phyloP scores from a whole-genome alignment of 2,797 vertebrate species.

The Clarias fuscus region DNA sequence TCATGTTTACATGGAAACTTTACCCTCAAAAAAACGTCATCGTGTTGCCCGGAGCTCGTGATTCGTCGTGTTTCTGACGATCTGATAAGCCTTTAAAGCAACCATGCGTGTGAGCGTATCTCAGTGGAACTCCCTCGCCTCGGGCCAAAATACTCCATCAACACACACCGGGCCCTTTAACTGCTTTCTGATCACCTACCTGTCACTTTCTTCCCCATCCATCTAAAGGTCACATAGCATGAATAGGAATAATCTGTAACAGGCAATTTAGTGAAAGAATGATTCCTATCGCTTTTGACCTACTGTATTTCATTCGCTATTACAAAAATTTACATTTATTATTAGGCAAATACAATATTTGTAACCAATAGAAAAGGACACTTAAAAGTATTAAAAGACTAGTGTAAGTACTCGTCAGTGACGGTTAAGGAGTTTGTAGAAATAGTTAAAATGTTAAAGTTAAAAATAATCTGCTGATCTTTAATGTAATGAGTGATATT shows the following conservation, averaged over 20 bases:
- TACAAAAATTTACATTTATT: neutral
- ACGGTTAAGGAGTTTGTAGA: no score
- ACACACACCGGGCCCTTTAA: neutral
- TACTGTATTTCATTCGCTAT: no score
- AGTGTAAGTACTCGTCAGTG: no score
- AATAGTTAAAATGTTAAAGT: no score
- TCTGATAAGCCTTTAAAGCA: conserved; percentile 26
- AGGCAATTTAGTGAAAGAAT: neutral
- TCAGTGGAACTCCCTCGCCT: conserved; percentile 14
- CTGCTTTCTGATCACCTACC: no score
- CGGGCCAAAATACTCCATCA: conserved; percentile 19
- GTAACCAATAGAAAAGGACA: neutral
- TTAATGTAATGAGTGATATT: no score
- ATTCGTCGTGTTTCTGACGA: neutral
- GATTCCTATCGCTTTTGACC: no score
- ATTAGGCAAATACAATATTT: neutral
- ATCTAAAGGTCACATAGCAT: neutral
- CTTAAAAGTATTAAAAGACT: no score
- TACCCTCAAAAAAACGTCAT: neutral
- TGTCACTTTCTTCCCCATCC: conserved; percentile 2
- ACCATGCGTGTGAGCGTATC: conserved; percentile 1
- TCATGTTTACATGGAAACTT: neutral
- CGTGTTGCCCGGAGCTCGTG: neutral
- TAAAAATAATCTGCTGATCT: no score
- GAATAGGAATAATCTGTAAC: neutral